These are phyloP conservation scores for Iselma pallidipennis DNA, from an alignment of 2,888 invertebrate species.

Conservation along the genomic window DNA sequence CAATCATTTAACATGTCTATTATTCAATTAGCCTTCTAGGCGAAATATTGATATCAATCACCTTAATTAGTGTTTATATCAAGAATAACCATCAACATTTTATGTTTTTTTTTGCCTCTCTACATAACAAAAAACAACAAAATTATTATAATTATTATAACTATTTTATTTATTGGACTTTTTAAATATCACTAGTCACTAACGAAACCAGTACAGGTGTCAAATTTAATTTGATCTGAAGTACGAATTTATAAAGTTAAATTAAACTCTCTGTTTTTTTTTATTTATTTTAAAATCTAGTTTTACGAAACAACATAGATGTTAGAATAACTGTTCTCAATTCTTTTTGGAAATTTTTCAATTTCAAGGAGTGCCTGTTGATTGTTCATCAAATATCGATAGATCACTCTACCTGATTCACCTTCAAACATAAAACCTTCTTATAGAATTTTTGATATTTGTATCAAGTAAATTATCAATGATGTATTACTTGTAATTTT, in stretches of 20 bases:
- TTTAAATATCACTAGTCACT: not conserved
- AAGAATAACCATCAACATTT: not conserved
- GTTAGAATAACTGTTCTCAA: too few relatives aligned
- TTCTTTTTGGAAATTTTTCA: not conserved
- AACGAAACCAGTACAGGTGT: not conserved
- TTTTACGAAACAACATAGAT: too few relatives aligned
- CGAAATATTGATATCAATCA: not conserved
- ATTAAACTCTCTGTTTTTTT: too few relatives aligned
- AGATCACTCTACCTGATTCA: not conserved
- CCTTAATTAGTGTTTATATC: not conserved
- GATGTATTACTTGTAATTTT: conserved; percentile 21
- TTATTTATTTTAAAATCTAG: too few relatives aligned
- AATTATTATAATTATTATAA: not conserved
- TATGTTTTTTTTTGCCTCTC: too few relatives aligned
- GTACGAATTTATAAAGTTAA: too few relatives aligned
- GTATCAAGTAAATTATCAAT: conserved; percentile 14
- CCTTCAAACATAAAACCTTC: not conserved
- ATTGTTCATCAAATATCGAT: not conserved
- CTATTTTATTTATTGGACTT: not conserved
- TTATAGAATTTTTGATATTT: conserved; percentile 2
- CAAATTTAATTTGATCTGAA: too few relatives aligned
- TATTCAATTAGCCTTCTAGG: not conserved
- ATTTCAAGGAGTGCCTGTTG: not conserved
- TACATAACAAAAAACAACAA: too few relatives aligned
- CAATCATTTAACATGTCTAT: not conserved